Evolutionary conservation across 1,140 invertebrate species (phyloP), one percentile per base, ranked within the genome.

Genomic region (Magallana gigas): DNA sequence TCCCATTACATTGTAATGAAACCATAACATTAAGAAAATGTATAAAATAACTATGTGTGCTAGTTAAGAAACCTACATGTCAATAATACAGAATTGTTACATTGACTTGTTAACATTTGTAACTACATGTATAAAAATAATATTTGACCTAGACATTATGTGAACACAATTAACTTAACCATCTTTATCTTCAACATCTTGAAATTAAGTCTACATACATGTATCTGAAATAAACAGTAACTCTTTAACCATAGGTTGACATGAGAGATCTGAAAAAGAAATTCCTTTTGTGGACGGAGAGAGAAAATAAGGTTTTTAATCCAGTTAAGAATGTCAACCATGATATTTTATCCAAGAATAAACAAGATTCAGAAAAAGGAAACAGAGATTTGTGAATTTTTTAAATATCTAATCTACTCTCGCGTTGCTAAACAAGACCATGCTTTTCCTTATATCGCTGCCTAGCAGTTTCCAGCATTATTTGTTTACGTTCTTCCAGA

Each of bases 381-480:
- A 76, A 36, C 23, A 29, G 36, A 48, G 36, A 29, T 36, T 76
- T 11, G 36, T 76, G 14, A 76, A 76, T 76, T 76, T 76, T 29
- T 76, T 36, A 76, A 36, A 11, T 68, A 23, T 68, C 64, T 76
- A 76, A 29, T 76, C 23, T 76, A 9, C 18, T 4, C 23, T 29
- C 68, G 7, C 18, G 14, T 68, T 68, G 23, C 80, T 71, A 88
- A 11, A 85, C 12, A 9, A 90, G 84, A 16, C 89, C 96, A 91
- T 98, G 97, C 94, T 97, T 98, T 93, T 97, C 96, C 85, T 97
- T 97, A 93, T 98, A 98, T 90, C 96, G 96, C 94, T 96, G 95
- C 85, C 97, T 95, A 16, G 97, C 97, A 92, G 96, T 96, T 14
- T 96, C 96, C 89, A 98, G 96, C 95, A 98, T 96, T 91, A 96